Percentiles rank a stretch among this genome's conserved stretches.
phyloP scores from a whole-genome alignment of 1,140 invertebrate genomes.

The Ceratoteleas bidentatus region DNA sequence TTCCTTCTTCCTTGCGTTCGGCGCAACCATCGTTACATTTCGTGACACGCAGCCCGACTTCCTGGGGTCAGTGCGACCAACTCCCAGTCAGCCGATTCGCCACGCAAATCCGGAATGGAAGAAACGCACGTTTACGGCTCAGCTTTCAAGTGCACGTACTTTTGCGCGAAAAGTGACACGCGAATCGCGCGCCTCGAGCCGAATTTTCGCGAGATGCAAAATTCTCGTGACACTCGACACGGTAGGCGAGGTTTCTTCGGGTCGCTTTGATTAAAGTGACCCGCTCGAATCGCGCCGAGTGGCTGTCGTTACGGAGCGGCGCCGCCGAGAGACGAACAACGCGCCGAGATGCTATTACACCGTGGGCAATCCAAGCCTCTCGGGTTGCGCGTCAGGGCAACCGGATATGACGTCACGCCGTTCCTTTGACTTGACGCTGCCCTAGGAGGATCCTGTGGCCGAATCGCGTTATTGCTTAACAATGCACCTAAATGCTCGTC shows the following conservation, averaged over 20 bases:
- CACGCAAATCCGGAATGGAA: too few relatives aligned
- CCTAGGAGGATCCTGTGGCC: slow-evolving; percentile 29
- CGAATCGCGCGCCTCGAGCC: too few relatives aligned
- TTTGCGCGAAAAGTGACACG: too few relatives aligned
- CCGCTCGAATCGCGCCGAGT: slow-evolving; percentile 34
- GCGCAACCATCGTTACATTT: neutral
- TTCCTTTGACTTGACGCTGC: slow-evolving; percentile 48
- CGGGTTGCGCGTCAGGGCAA: slow-evolving; percentile 60
- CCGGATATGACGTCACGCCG: slow-evolving; percentile 67
- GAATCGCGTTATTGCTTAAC: slow-evolving; percentile 29
- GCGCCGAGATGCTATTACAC: slow-evolving; percentile 38
- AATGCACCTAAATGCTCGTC: slow-evolving; percentile 43
- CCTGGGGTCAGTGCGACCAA: too few relatives aligned
- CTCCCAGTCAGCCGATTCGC: too few relatives aligned
- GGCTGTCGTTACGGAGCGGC: slow-evolving; percentile 42
- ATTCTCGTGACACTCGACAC: neutral
- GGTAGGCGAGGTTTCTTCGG: slow-evolving; percentile 21
- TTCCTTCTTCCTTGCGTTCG: too few relatives aligned
- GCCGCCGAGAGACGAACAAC: slow-evolving; percentile 40
- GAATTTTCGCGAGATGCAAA: too few relatives aligned
- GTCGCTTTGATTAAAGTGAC: slow-evolving; percentile 26
- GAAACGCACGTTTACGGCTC: too few relatives aligned
- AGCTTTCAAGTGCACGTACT: too few relatives aligned
- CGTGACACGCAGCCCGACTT: too few relatives aligned
- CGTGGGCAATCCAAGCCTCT: slow-evolving; percentile 62